A percentile compares a stretch with the other conserved stretches of the same genome.
Conservation (phyloP, 2,888 invertebrate genomes). For the Sturmia bella region DNA sequence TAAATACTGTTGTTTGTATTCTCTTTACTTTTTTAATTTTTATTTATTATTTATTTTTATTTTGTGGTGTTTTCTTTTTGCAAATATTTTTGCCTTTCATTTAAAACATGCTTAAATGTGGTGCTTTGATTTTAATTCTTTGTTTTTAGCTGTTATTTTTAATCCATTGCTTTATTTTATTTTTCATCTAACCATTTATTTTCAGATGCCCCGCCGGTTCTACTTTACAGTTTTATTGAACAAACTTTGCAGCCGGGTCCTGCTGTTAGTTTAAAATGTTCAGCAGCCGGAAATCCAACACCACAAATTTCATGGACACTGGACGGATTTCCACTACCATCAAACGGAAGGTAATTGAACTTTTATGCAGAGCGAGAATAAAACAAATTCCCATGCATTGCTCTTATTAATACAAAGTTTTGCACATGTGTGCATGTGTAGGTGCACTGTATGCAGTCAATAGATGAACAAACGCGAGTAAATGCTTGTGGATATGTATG, state of each 20-base stretch:
- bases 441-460: background rate
- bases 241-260: slow-evolving; percentile 90
- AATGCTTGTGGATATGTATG: background rate
- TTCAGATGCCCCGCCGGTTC: slow-evolving; percentile 89
- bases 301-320: slow-evolving; percentile 90
- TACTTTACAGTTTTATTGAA: slow-evolving; percentile 90
- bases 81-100: slow-evolving; percentile 31
- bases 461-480: background rate
- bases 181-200: slow-evolving; percentile 58
- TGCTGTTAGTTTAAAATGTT: slow-evolving; percentile 89
- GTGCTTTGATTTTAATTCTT: slow-evolving; percentile 33
- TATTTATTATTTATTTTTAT: too few species aligned
- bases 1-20: background rate
- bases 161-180: slow-evolving; percentile 43
- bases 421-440: background rate
- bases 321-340: slow-evolving; percentile 88
- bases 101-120: slow-evolving; percentile 29
- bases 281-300: slow-evolving; percentile 89
- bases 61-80: background rate
- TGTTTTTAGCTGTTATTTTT: slow-evolving; percentile 20
- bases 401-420: background rate
- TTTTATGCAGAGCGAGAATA: slow-evolving; percentile 70
- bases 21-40: too few species aligned
- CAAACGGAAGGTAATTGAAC: slow-evolving; percentile 83
- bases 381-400: slow-evolving; percentile 49